phyloP scores from a whole-genome alignment of 2,797 vertebrate species.

The Rhinophrynus dorsalis region DNA sequence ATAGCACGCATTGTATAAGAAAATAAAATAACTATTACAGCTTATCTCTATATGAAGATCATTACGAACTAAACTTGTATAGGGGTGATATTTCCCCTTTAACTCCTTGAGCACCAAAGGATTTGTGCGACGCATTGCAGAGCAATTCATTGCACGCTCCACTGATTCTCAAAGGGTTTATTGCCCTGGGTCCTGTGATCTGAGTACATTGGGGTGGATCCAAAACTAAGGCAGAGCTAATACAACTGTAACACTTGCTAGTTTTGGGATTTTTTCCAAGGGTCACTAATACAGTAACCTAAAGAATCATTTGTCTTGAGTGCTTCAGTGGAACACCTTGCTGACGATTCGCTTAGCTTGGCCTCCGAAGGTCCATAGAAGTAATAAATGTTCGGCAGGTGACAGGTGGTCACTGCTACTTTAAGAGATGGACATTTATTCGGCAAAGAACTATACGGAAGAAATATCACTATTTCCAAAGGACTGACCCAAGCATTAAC shows the following conservation, averaged over 20 bases:
- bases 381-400: neutral
- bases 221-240: too few species aligned
- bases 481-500: slow-evolving; percentile 8
- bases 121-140: too few species aligned
- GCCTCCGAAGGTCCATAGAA: neutral
- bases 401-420: neutral
- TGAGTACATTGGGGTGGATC: too few species aligned
- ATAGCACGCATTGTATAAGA: too few species aligned
- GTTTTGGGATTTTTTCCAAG: neutral
- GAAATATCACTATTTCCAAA: slow-evolving; percentile 4
- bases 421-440: neutral
- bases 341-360: neutral
- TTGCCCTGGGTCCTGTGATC: too few species aligned
- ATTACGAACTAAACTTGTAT: too few species aligned
- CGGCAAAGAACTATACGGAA: neutral
- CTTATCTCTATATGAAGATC: too few species aligned
- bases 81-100: too few species aligned
- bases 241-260: neutral
- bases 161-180: too few species aligned
- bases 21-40: too few species aligned
- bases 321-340: neutral
- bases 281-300: neutral
- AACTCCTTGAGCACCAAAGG: too few species aligned
- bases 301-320: neutral
- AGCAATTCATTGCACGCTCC: too few species aligned